phyloP scores from a whole-genome alignment of 1,140 invertebrate species.

The Rhysida immarginata region DNA sequence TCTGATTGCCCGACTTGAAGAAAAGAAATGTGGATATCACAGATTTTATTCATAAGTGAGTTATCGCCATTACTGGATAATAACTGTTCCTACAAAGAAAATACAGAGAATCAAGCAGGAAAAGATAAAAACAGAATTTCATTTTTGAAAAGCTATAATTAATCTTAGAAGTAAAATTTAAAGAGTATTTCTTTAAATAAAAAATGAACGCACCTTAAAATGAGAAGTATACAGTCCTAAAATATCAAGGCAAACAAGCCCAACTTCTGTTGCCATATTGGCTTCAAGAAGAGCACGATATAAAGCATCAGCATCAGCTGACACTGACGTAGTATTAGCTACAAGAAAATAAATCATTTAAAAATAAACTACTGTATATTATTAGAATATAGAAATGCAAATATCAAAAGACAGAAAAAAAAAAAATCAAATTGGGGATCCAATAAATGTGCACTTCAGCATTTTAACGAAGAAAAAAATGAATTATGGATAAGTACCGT shows the following conservation, averaged over 20 bases:
- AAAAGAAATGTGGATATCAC: slow-evolving; percentile 68
- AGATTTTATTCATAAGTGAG: slow-evolving; percentile 54
- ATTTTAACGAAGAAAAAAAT: no score
- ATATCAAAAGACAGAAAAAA: no score
- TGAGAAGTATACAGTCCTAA: slow-evolving; percentile 68
- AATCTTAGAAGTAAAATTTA: no score
- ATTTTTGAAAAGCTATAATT: no score
- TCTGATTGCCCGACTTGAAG: slow-evolving; percentile 81
- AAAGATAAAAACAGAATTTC: no score
- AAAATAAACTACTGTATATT: no score
- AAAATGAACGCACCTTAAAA: slow-evolving; percentile 40
- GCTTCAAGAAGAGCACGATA: slow-evolving; percentile 58
- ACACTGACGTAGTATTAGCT: slow-evolving; percentile 16
- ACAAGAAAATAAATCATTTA: no score
- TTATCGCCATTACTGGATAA: slow-evolving; percentile 54
- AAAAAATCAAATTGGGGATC: no score
- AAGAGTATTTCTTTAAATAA: no score
- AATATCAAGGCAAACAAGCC: slow-evolving; percentile 68
- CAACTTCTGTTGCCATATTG: slow-evolving; percentile 78
- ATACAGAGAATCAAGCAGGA: not conserved
- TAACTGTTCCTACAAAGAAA: slow-evolving; percentile 34
- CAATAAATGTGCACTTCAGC: no score
- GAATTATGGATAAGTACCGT: no score
- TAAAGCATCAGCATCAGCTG: slow-evolving; percentile 21
- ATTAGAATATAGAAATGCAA: no score